phyloP scores from a whole-genome alignment of 2,888 invertebrate species.

The Thyatira batis region DNA sequence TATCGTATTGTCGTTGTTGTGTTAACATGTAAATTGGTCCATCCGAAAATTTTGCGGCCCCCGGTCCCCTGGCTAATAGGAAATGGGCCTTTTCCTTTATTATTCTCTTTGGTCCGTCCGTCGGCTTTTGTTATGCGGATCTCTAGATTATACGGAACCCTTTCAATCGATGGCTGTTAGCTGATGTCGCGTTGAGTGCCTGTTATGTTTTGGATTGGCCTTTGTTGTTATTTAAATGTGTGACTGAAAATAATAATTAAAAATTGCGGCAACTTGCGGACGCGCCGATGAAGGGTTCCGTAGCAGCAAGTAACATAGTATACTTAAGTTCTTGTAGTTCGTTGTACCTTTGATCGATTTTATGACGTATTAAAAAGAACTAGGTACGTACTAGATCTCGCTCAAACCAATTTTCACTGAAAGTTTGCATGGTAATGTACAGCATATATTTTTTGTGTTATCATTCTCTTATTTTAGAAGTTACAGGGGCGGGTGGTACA shows the following conservation, averaged over 20 bases:
- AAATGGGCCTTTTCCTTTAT: conserved; percentile 71
- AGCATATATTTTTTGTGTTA: no score
- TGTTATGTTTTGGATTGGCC: neutral
- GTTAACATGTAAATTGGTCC: conserved; percentile 76
- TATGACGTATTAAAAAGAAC: no score
- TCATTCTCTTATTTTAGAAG: no score
- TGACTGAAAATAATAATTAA: neutral
- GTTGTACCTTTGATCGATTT: no score
- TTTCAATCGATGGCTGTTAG: conserved; percentile 37
- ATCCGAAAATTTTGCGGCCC: conserved; percentile 63
- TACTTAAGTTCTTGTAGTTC: no score
- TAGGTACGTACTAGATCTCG: no score
- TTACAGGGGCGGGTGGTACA: no score
- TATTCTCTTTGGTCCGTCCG: conserved; percentile 42
- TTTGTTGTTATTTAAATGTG: conserved; percentile 1
- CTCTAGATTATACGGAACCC: conserved; percentile 56
- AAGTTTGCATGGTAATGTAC: no score
- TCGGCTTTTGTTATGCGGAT: conserved; percentile 63
- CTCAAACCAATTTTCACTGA: no score
- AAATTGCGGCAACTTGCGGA: no score
- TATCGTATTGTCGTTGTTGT: conserved; percentile 48
- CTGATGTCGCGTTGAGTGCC: neutral
- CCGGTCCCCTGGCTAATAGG: conserved; percentile 60
- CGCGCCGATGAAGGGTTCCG: no score
- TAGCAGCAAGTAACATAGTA: no score